phyloP scores from a whole-genome alignment of 2,113 vertebrate species.

The Pterocles orientalis region DNA sequence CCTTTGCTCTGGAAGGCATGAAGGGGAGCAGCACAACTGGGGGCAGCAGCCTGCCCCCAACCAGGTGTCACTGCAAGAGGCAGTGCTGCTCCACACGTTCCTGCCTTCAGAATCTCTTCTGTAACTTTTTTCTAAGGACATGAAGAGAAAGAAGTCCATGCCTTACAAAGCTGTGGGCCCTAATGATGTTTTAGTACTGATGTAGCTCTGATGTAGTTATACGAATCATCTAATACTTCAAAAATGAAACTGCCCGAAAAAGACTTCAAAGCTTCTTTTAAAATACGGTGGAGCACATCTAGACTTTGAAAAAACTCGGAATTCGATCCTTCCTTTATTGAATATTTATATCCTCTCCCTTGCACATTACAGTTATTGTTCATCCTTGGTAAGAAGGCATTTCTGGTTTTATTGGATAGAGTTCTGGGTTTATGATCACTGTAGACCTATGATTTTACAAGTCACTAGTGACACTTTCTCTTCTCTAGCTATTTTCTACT shows the following conservation, averaged over 20 bases:
- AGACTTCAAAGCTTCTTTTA: neutral
- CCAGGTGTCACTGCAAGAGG: neutral
- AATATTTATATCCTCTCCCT: conserved; percentile 32
- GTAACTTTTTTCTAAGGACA: neutral
- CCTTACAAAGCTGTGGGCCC: neutral
- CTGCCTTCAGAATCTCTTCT: neutral
- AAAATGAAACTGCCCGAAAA: neutral
- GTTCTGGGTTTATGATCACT: neutral
- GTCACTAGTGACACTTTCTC: neutral
- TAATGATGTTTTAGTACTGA: neutral
- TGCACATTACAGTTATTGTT: neutral
- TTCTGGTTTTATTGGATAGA: conserved; percentile 1
- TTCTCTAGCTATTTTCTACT: neutral
- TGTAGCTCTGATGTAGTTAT: neutral
- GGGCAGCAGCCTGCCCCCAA: neutral
- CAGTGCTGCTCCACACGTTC: neutral
- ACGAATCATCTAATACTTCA: neutral
- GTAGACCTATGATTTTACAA: neutral
- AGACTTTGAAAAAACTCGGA: neutral
- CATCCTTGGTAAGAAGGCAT: neutral
- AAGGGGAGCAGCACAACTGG: rapidly evolving
- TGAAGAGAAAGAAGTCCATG: neutral
- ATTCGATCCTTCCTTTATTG: neutral
- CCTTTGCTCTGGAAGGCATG: rapidly evolving
- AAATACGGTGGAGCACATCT: neutral